A percentile compares a stretch with the other conserved stretches of the same genome.
Evolutionary conservation across 2,113 vertebrate genomes (phyloP).

Genomic region (Cheilinus undulatus): DNA sequence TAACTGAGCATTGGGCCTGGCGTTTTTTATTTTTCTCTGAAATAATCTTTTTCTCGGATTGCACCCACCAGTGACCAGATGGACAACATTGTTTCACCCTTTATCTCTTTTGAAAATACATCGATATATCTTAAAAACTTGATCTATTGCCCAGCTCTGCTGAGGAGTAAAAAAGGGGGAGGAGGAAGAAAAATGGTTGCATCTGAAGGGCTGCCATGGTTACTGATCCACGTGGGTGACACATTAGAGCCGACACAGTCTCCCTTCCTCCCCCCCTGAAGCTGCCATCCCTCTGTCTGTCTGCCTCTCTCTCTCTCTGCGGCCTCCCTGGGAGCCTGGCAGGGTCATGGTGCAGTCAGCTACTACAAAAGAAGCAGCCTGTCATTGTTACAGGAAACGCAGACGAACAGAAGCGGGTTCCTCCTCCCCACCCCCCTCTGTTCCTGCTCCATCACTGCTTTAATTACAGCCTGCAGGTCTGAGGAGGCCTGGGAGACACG

Average conservation of each 20-base stretch:
- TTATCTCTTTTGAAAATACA: no score
- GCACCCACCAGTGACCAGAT: no score
- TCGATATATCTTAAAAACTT: no score
- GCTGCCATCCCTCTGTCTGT: conserved; percentile 14
- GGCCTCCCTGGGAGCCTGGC: conserved; percentile 57
- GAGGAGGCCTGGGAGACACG: conserved; percentile 36
- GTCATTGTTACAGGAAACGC: conserved; percentile 77
- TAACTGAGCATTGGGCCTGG: no score
- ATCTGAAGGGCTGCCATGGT: conserved; percentile 79
- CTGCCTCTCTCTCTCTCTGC: conserved; percentile 20
- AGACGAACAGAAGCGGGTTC: conserved; percentile 35
- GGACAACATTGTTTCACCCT: no score
- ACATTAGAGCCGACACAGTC: conserved; percentile 66
- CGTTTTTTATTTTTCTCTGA: no score
- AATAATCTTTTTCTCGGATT: no score
- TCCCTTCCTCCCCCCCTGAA: conserved; percentile 38
- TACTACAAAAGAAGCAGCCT: conserved; percentile 73
- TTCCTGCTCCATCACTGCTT: conserved; percentile 24
- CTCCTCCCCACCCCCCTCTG: neutral
- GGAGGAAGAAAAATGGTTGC: conserved; percentile 39
- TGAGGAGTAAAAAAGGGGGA: no score
- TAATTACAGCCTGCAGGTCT: conserved; percentile 62
- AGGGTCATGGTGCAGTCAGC: conserved; percentile 81
- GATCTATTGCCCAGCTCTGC: no score
- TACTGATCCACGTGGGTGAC: conserved; percentile 82